phyloP scores from a whole-genome alignment of 2,113 vertebrate species.

The Haliaeetus leucogaster region DNA sequence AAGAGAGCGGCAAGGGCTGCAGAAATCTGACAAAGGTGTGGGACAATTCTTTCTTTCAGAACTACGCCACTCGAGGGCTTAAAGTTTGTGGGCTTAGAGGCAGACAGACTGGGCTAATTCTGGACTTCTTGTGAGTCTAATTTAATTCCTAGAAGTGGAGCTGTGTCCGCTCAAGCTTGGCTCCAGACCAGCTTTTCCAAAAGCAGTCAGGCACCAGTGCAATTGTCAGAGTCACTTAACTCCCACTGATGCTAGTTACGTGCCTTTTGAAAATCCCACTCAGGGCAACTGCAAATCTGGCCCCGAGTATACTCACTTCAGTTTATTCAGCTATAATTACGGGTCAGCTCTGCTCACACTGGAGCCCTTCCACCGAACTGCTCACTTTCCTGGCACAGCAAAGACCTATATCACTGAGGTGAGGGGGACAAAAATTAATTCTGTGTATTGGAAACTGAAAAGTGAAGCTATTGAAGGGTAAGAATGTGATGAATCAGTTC shows the following conservation, averaged over 20 bases:
- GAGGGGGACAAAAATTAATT: not conserved
- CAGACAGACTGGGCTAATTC: not conserved
- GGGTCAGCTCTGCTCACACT: not conserved
- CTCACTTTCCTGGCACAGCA: not conserved
- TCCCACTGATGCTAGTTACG: not conserved
- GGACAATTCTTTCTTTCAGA: not conserved
- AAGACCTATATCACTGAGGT: not conserved
- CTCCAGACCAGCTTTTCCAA: not conserved
- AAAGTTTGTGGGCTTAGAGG: not conserved
- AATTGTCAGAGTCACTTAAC: conserved; percentile 30
- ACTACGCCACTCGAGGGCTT: not conserved
- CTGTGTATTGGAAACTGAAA: not conserved
- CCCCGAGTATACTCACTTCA: not conserved
- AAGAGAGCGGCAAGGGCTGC: not conserved
- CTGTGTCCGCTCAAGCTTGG: not conserved
- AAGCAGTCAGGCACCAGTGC: conserved; percentile 8
- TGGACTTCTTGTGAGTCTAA: not conserved
- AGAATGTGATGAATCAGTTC: not conserved
- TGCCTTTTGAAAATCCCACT: conserved; percentile 21
- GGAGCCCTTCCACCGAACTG: not conserved
- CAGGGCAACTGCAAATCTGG: not conserved
- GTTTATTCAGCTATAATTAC: conserved; percentile 12
- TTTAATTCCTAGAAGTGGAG: conserved; percentile 5
- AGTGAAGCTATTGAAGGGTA: not conserved
- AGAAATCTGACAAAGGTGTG: not conserved